Evolutionary conservation across 2,888 invertebrate genomes (phyloP), one percentile per base, ranked within the genome.

Genomic region (Pantelozetes paolii): DNA sequence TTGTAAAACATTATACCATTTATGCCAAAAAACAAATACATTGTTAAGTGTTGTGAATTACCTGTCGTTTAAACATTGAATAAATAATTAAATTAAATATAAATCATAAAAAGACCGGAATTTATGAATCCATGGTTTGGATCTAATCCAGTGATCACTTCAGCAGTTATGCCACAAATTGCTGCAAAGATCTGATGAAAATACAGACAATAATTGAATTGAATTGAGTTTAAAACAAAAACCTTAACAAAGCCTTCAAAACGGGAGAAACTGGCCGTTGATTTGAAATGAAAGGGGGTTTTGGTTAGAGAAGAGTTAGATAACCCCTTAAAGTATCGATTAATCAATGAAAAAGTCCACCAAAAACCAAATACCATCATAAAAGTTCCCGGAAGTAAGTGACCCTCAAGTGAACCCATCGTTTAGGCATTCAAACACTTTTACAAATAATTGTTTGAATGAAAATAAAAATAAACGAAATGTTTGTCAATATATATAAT

Each of bases 21-120:
- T 28, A 83, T 72, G 3, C 80, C 80, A 77, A 83, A 83, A 77
- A 81, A 81, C 77, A 81, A 80, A 76, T 80, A 83, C 82, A 83
- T 83, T 3, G 82, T 83, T 42, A 81, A 80, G 77, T 83, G 83
- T 77, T 83, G 83, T 0, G 79, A 81, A 79, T 83, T 82, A n/a
- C 81, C 81, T 13, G 81, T 77, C 73, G 80, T 78, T 57, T 57
- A 6, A 48, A n/a, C 5, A 20, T 5, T n/a, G 5, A 48, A 9
- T 48, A 48, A 54, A 54, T n/a, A 54, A 8, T 23, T 5, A 54
- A 23, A 23, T 54, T 23, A 54, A 23, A 23, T 23, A 8, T 23
- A 23, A 54, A 54, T 54, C 8, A 20, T 23, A 54, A 20, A 23
- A 13, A 23, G 23, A 62, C 62, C 62, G 32, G 15, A 30, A n/a